Percentiles rank a stretch among this genome's conserved stretches.
These are phyloP conservation scores for Pygoscelis antarcticus DNA, from an alignment of 2,113 vertebrate species.

Conservation along the genomic window DNA sequence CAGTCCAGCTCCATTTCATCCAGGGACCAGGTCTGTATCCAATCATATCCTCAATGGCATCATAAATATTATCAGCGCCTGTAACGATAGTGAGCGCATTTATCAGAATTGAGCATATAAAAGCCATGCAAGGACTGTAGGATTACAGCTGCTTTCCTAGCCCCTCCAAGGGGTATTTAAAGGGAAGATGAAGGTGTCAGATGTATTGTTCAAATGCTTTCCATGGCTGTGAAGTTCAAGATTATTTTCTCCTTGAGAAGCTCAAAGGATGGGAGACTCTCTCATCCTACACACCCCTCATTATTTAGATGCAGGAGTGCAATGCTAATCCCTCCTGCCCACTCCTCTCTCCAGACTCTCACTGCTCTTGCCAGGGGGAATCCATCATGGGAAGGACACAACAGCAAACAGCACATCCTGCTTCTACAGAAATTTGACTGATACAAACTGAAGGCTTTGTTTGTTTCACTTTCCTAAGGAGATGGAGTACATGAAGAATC, in stretches of 20 bases:
- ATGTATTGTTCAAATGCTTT: not conserved
- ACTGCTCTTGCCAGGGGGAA: not conserved
- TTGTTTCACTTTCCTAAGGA: not conserved
- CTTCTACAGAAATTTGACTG: not conserved
- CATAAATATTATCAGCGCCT: conserved; percentile 98
- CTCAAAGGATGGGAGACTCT: not conserved
- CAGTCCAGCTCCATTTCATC: conserved; percentile 99
- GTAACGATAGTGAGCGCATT: not conserved
- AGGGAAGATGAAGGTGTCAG: not conserved
- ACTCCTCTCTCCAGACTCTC: not conserved
- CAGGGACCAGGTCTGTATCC: conserved; percentile 96
- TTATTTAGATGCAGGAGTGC: not conserved
- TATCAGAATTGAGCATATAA: not conserved
- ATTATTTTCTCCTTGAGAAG: not conserved
- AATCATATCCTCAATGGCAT: conserved; percentile 98
- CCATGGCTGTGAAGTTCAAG: not conserved
- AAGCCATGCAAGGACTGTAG: not conserved
- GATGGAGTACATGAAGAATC: not conserved
- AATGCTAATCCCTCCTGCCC: not conserved
- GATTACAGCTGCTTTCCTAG: not conserved
- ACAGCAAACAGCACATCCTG: not conserved
- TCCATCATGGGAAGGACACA: not conserved
- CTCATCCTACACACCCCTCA: not conserved
- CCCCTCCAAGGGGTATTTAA: not conserved
- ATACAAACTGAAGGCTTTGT: not conserved